These are phyloP conservation scores for Lytechinus pictus DNA, from an alignment of 35 echinoderm and acorn worm genomes.

Conservation along the genomic window DNA sequence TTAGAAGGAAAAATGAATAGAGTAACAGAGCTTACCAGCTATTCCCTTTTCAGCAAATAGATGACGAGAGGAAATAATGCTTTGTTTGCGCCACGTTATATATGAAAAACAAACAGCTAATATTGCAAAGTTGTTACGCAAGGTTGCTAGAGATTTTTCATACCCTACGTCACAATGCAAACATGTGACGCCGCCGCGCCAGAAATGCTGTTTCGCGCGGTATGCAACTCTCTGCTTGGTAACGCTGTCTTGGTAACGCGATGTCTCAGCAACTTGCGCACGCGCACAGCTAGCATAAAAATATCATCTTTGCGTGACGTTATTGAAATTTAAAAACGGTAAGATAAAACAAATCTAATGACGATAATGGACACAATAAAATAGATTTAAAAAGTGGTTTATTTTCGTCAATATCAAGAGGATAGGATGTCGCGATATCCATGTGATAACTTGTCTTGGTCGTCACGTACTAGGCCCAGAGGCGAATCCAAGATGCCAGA, in stretches of 20 bases:
- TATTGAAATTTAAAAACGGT: too few relatives aligned
- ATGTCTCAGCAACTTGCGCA: too few relatives aligned
- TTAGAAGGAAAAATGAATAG: too few relatives aligned
- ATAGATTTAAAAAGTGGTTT: neutral
- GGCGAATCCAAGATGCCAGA: neutral
- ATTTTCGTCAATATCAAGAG: neutral
- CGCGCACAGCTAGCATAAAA: too few relatives aligned
- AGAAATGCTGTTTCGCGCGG: neutral
- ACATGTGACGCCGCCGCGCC: neutral
- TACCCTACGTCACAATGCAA: neutral
- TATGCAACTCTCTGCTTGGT: neutral
- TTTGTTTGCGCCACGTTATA: too few relatives aligned
- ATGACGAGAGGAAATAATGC: too few relatives aligned
- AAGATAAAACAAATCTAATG: neutral
- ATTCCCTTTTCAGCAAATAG: too few relatives aligned
- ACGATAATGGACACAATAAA: neutral
- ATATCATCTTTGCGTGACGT: too few relatives aligned
- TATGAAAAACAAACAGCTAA: too few relatives aligned
- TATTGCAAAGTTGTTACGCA: too few relatives aligned
- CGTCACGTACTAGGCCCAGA: neutral
- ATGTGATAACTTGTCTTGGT: constrained; percentile 2
- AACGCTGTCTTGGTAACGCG: neutral
- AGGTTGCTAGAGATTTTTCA: neutral
- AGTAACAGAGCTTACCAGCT: too few relatives aligned
- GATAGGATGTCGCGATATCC: neutral